A percentile compares a stretch with the other conserved stretches of the same genome.
Evolutionary conservation across 2,797 vertebrate genomes (phyloP).

Genomic region (Propithecus deckenii): DNA sequence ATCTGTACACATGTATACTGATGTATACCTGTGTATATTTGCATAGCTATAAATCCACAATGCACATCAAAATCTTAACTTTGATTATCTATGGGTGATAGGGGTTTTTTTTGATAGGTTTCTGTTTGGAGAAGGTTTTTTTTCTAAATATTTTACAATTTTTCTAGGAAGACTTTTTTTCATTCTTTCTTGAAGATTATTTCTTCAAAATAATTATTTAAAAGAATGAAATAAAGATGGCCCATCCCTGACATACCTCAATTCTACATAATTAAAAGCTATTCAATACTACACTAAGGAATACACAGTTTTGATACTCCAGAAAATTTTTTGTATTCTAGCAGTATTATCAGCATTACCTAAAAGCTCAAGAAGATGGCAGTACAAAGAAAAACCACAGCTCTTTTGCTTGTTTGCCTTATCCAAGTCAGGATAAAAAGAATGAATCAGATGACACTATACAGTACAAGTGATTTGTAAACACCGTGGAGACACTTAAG

Average conservation of each 20-base stretch:
- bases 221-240: conserved; percentile 24
- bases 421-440: conserved; percentile 36
- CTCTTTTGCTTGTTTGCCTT: conserved; percentile 38
- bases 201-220: conserved; percentile 48
- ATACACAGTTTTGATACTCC: conserved; percentile 24
- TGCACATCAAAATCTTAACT: conserved; percentile 39
- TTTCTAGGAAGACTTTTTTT: conserved; percentile 4
- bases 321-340: conserved; percentile 45
- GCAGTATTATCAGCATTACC: conserved; percentile 53
- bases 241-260: conserved; percentile 4
- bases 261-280: conserved; percentile 47
- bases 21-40: conserved; percentile 24
- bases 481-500: conserved; percentile 35
- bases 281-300: background rate
- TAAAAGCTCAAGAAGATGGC: conserved; percentile 71
- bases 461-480: background rate
- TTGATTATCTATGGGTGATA: background rate
- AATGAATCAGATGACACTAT: conserved; percentile 20
- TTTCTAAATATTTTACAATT: background rate
- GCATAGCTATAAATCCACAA: conserved; percentile 22
- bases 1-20: conserved; percentile 28
- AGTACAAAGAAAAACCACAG: conserved; percentile 66
- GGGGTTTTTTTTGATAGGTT: background rate
- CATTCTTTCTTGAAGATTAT: background rate
- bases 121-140: background rate